A percentile compares a stretch with the other conserved stretches of the same genome.
phyloP scores from a whole-genome alignment of 1,140 invertebrate genomes.

The Conopomorpha cramerella region DNA sequence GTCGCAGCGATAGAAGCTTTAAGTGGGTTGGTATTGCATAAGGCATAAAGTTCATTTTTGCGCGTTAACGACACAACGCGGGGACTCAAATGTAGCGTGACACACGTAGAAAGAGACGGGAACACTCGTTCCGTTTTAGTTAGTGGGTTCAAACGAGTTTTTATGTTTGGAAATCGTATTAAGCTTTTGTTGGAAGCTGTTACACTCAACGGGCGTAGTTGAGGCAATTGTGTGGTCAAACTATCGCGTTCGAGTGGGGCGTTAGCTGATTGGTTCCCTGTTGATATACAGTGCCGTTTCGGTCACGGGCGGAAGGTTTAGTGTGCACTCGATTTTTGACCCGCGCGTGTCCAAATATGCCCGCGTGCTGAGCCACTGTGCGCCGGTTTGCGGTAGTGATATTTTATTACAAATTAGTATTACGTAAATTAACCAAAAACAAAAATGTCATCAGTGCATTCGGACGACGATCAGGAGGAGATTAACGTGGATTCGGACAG shows the following conservation, averaged over 20 bases:
- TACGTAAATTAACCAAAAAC: too few species aligned
- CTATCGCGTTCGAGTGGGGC: slow-evolving; percentile 52
- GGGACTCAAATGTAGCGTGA: slow-evolving; percentile 41
- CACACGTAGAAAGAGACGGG: slow-evolving; percentile 29
- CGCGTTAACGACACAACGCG: slow-evolving; percentile 7
- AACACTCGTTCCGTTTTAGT: slow-evolving; percentile 42
- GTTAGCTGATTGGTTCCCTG: slow-evolving; percentile 55
- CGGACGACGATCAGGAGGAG: slow-evolving; percentile 64
- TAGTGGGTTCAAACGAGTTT: slow-evolving; percentile 55
- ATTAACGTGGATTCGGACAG: slow-evolving; percentile 67
- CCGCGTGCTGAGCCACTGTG: too few species aligned
- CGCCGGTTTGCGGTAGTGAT: too few species aligned
- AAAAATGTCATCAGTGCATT: slow-evolving; percentile 58
- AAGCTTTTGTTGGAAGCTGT: slow-evolving; percentile 60
- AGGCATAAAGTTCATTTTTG: too few species aligned
- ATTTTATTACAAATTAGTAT: too few species aligned
- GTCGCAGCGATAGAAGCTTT: too few species aligned
- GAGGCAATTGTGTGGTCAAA: slow-evolving; percentile 54
- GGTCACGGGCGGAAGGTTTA: slow-evolving; percentile 34
- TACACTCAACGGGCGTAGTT: slow-evolving; percentile 55
- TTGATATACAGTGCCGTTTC: slow-evolving; percentile 56
- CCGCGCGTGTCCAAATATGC: too few species aligned
- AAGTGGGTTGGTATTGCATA: too few species aligned
- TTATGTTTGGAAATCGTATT: slow-evolving; percentile 61
- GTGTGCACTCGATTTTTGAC: too few species aligned